Evolutionary conservation across 2,797 vertebrate genomes (phyloP).

Genomic region (Oophaga sylvatica): DNA sequence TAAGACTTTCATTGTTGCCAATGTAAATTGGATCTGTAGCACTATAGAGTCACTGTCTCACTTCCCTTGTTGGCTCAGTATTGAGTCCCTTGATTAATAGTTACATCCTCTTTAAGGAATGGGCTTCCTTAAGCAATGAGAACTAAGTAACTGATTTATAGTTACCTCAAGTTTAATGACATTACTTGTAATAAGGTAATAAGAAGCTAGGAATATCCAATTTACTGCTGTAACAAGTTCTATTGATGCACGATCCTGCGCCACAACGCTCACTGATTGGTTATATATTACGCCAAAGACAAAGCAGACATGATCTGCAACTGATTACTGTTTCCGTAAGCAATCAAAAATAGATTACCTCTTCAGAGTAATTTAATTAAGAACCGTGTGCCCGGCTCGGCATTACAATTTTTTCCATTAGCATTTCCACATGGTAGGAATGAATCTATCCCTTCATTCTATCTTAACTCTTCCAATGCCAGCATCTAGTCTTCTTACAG

Average conservation of each 20-base stretch:
- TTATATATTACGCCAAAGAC: conserved; percentile 59
- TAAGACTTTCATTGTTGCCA: neutral
- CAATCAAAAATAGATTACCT: conserved; percentile 61
- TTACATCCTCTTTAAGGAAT: conserved; percentile 16
- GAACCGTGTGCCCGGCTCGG: conserved; percentile 48
- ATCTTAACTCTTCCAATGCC: conserved; percentile 29
- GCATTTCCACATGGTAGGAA: conserved; percentile 34
- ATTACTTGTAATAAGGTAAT: conserved; percentile 49
- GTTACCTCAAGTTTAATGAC: conserved; percentile 45
- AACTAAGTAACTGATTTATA: conserved; percentile 50
- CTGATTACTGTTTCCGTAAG: conserved; percentile 59
- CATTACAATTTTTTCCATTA: conserved; percentile 50
- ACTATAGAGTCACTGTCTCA: neutral
- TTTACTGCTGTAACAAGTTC: conserved; percentile 46
- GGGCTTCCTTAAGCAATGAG: neutral
- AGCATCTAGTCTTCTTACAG: neutral
- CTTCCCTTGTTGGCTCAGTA: neutral
- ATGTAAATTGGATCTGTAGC: neutral
- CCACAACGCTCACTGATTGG: conserved; percentile 30
- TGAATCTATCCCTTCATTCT: neutral
- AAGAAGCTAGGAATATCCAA: conserved; percentile 48
- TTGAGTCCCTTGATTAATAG: neutral
- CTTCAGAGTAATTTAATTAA: conserved; percentile 61
- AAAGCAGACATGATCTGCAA: conserved; percentile 58
- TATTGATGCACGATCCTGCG: conserved; percentile 50